Base-by-base conservation (phyloP, 2,888 invertebrate species). In the Salticus scenicus region DNA sequence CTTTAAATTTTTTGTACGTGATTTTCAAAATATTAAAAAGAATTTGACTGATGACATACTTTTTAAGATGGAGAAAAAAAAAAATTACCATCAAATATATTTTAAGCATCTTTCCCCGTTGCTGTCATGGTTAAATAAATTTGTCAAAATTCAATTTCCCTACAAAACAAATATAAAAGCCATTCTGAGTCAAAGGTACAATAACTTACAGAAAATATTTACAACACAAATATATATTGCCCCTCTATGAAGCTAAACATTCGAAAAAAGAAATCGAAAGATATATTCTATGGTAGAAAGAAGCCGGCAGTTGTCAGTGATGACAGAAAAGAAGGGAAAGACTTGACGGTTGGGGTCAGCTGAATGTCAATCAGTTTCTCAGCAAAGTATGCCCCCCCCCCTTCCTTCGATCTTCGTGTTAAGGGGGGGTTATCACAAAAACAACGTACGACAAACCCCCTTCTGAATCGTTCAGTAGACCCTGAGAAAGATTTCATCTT, bases 401-500 rank as follows among this genome's bases (percentile, higher is more conserved):
- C 10, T n/a, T n/a, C n/a, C 57, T 74, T 47, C 41, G 64, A 67
- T 33, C 69, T 31, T 14, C 41, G 33, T n/a, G 31, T 70, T 20
- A 57, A 33, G 27, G 71, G 42, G 47, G 30, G 41, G 47, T 30
- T 78, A 41, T 70, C 70, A 74, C 57, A 73, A 69, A 81, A 81
- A 81, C 81, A 81, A 74, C 81, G 74, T 74, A 74, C 80, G 72
- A 80, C 72, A 47, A 27, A 67, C 42, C 70, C 37, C 14, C 57
- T 41, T 12, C 66, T 74, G 31, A 81, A 81, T 81, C 81, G 67
- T 74, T 81, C 57, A 57, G 81, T 74, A 81, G 81, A 74, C 81
- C 74, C 69, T 57, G 74, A 71, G 82, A 75, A 82, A 82, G 82
- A 82, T 82, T 82, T 75, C 82, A 82, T 82, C 82, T 82, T 75